phyloP scores from a whole-genome alignment of 2,797 vertebrate species.

The Heterohyrax brucei region DNA sequence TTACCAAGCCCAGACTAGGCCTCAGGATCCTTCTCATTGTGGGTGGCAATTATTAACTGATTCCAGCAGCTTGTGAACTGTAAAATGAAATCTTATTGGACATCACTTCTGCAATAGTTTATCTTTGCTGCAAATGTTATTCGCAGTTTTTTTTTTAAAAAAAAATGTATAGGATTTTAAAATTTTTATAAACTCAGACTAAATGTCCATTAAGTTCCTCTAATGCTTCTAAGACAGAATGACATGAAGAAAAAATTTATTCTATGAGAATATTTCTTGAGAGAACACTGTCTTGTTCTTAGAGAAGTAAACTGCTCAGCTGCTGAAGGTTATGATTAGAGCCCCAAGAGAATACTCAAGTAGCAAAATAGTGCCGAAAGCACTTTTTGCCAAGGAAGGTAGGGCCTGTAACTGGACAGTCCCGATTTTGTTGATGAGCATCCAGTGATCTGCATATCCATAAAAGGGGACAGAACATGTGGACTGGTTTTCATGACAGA shows the following conservation, averaged over 20 bases:
- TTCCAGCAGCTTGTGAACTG: background rate
- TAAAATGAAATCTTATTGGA: background rate
- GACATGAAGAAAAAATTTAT: background rate
- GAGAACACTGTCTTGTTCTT: background rate
- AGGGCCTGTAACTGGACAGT: background rate
- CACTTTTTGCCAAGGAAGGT: background rate
- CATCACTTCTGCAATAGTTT: background rate
- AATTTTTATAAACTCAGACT: background rate
- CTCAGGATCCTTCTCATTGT: background rate
- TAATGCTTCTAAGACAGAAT: background rate
- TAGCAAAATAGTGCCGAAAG: background rate
- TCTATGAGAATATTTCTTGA: background rate
- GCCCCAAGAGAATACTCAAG: background rate
- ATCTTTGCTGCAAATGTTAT: constrained; percentile 1
- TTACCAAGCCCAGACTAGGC: background rate
- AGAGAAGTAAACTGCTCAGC: background rate
- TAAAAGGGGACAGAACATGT: background rate
- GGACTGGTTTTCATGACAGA: background rate
- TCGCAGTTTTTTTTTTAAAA: background rate
- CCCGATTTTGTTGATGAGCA: background rate
- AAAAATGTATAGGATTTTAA: background rate
- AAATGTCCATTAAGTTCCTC: constrained; percentile 10
- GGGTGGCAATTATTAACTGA: background rate
- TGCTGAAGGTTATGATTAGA: background rate
- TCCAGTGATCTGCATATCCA: background rate